Percentiles rank a stretch among this genome's conserved stretches.
Evolutionary conservation across 2,113 vertebrate species (phyloP).

Genomic region (Isurus oxyrinchus): DNA sequence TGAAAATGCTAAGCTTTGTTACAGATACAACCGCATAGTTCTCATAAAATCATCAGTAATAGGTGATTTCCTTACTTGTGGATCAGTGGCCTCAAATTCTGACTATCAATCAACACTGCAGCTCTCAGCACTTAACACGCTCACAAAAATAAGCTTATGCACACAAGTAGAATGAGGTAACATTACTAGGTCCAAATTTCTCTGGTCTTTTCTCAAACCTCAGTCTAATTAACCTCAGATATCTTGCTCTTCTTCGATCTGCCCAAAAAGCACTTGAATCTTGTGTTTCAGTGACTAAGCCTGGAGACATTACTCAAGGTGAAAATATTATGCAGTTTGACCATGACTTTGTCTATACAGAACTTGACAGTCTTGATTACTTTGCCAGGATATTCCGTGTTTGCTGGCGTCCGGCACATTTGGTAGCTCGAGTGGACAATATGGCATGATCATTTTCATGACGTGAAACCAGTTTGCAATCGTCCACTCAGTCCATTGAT

Average conservation of each 20-base stretch:
- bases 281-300: background rate
- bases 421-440: too few relatives aligned
- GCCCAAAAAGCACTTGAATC: background rate
- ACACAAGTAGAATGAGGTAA: background rate
- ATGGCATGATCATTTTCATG: too few relatives aligned
- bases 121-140: background rate
- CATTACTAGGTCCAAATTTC: too few relatives aligned
- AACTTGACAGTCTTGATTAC: background rate
- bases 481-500: too few relatives aligned
- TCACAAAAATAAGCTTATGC: background rate
- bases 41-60: background rate
- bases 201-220: background rate
- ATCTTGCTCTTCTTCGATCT: background rate
- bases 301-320: background rate
- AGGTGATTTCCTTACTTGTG: background rate
- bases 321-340: background rate
- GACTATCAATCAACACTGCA: background rate
- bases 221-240: background rate
- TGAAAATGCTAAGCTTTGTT: slow-evolving; percentile 1
- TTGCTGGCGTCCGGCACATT: too few relatives aligned
- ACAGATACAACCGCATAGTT: background rate
- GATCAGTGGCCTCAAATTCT: background rate
- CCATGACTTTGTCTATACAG: background rate
- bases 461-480: too few relatives aligned
- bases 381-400: too few relatives aligned